Base-by-base conservation (phyloP, 2,113 vertebrate species). In the Rhadina sibilatrix region DNA sequence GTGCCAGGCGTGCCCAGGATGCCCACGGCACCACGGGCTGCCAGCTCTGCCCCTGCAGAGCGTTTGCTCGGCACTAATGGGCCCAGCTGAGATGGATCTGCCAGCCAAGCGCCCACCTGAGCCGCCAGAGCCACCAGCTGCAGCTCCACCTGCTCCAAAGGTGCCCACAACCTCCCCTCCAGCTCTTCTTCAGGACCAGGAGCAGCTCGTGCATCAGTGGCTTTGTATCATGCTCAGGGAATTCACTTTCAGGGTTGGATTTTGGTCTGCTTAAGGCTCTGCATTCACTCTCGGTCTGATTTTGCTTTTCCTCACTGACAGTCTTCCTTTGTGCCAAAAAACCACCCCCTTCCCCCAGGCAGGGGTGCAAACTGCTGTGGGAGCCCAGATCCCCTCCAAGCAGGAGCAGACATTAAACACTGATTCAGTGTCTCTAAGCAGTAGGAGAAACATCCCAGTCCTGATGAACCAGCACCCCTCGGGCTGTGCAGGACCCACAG, bases 21-120 rank as follows among this genome's bases (percentile, higher is more conserved):
- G 87, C 76, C 69, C 84, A 33, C 31, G 6, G 4, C 66, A 37
- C 40, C 37, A 1, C 0, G 4, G 25, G 30, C 83, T 37, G 81
- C 72, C 94, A 79, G 93, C 69, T 57, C 78, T 70, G 90, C 65
- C 90, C 90, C 82, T 33, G 70, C 69, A 3, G 81, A 37, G 65
- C 2, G 77, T 53, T 33, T 44, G 50, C 90, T 74, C 1, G 0
- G 78, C 5, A 20, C 56, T 92, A 88, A 95, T 79, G 11, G 59
- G 56, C 61, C 23, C 1, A 11, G 56, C 15, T 1, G 25, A 63
- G 83, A 46, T 4, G 1, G 79, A 44, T 6, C 10, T 0, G 5
- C 24, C 6, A 1, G 89, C 92, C 89, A 95, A 84, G 42, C 0
- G 0, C 81, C 22, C 59, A 66, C 11, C 63, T 63, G 87, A 27